Percentiles rank a stretch among this genome's conserved stretches.
Conservation (phyloP, 2,113 vertebrate genomes). For the Epinephelus cyanopodus region DNA sequence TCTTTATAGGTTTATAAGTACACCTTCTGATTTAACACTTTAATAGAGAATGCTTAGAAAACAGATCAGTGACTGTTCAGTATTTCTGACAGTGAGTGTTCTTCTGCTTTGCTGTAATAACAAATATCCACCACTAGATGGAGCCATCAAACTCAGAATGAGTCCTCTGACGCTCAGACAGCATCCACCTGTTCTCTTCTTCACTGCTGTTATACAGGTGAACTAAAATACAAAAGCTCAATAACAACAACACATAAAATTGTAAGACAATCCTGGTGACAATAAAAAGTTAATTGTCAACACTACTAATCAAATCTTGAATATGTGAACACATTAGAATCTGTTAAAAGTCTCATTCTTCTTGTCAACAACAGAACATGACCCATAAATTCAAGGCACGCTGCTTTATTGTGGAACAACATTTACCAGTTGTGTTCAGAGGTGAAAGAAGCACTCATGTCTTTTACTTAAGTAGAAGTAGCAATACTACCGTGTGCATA, state of each 20-base stretch:
- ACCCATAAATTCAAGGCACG: background rate
- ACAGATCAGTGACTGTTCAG: background rate
- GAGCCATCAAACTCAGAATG: background rate
- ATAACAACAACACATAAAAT: background rate
- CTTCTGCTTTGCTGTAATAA: slow-evolving; percentile 10
- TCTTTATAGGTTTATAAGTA: no score
- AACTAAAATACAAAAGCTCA: background rate
- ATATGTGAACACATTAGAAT: background rate
- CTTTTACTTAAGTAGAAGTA: no score
- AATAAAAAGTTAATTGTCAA: background rate
- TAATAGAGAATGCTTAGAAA: no score
- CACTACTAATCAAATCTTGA: background rate
- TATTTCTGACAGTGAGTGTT: no score
- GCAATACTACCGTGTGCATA: no score
- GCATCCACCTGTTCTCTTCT: background rate
- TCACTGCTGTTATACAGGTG: background rate
- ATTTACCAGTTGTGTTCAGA: background rate
- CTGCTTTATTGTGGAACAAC: background rate
- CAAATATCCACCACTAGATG: slow-evolving; percentile 36
- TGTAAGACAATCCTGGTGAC: background rate
- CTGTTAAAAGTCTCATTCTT: background rate
- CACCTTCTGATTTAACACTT: no score
- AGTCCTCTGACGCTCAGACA: background rate
- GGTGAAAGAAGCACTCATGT: no score
- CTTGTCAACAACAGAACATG: background rate